Base-by-base conservation (phyloP, 2,797 vertebrate genomes). In the Bovichtus variegatus region DNA sequence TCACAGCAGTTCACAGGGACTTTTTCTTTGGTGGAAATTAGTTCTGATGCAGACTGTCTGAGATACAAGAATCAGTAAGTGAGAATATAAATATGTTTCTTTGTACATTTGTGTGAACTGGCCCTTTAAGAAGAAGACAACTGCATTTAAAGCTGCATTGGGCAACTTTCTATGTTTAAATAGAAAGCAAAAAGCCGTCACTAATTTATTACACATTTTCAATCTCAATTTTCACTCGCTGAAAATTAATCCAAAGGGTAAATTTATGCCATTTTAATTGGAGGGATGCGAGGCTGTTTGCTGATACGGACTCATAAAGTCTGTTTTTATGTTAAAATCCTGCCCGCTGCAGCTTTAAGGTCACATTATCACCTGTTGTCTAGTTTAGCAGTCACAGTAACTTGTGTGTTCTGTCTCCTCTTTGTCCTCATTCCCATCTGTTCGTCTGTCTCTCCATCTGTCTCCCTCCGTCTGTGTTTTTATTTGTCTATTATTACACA, bases 361-460 rank as follows among this genome's bases (percentile, higher is more conserved):
- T 81, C 72, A 83, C 61, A 74, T 67, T 61, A 78, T 84, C 84
- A 85, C 83, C 79, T 87, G 80, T 82, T 81, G 84, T 85, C 67
- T 74, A 40, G 65, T 78, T 81, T 64, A 78, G 74, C 54, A 51
- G 78, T 87, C 64, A 55, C 65, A 65, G 64, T 73, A 78, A 89
- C 80, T 86, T 72, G 62, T 84, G 50, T 67, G 65, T 77, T 80
- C 83, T 80, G 86, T 87, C 77, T 90, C 77, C 71, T 90, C 82
- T 90, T 82, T 84, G 84, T 79, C 85, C 80, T 88, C 34, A 27
- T 74, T 62, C 78, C 87, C 87, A 85, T 85, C 83, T 89, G 84
- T 89, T 83, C 61, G n/a, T 78, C 80, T 63, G 75, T 84, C 83
- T 81, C 71, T 84, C 78, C 82, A 79, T 89, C 89, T 85, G 89